Percentiles rank a stretch among this genome's conserved stretches.
Conservation (phyloP, 2,888 invertebrate species). For the Polia nebulosa region DNA sequence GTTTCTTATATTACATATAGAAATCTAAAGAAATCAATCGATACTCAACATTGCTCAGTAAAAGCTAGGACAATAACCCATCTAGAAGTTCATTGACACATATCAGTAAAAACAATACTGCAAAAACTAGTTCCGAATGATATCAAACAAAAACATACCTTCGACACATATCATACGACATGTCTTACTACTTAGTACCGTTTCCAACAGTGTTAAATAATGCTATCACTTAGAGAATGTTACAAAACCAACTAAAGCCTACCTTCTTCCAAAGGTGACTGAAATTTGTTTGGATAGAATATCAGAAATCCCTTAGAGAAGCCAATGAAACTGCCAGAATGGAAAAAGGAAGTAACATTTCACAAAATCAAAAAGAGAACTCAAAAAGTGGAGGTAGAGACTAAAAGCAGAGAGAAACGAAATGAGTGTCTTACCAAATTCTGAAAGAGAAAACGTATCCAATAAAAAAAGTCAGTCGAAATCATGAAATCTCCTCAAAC, state of each 20-base stretch:
- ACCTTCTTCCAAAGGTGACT: neutral
- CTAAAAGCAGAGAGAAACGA: neutral
- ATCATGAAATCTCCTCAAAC: neutral
- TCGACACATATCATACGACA: slow-evolving; percentile 38
- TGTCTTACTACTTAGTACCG: slow-evolving; percentile 48
- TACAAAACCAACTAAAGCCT: neutral
- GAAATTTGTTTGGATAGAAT: neutral
- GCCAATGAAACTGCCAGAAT: neutral
- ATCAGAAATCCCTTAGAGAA: neutral
- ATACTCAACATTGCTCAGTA: neutral
- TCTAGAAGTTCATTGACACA: slow-evolving; percentile 51
- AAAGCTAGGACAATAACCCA: slow-evolving; percentile 34
- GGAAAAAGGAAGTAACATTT: no score
- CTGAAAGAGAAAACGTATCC: neutral
- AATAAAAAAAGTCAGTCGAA: neutral
- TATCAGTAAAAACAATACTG: slow-evolving; percentile 42
- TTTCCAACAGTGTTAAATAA: slow-evolving; percentile 6
- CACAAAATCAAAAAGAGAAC: no score
- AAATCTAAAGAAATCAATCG: neutral
- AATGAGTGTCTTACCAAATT: neutral
- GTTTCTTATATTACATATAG: neutral
- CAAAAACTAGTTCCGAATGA: slow-evolving; percentile 49
- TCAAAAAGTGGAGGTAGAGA: no score
- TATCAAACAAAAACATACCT: slow-evolving; percentile 48
- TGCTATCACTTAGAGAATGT: neutral